These are phyloP conservation scores for Stictonetta naevosa DNA, from an alignment of 2,113 vertebrate species.

Conservation along the genomic window DNA sequence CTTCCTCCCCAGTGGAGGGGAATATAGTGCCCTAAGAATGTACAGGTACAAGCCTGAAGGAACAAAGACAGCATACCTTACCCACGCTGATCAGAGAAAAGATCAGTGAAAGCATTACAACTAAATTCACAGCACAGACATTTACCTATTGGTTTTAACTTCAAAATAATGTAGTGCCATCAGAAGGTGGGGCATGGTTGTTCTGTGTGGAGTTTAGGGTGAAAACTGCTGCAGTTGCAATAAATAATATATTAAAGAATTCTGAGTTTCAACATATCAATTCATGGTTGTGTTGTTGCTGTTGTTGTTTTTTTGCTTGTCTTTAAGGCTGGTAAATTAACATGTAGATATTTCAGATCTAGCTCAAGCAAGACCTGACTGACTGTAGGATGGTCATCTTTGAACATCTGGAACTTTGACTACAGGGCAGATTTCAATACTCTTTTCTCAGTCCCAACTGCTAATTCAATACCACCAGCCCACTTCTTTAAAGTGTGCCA, in stretches of 20 bases:
- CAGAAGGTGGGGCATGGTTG: background rate
- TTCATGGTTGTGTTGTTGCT: background rate
- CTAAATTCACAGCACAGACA: background rate
- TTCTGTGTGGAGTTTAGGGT: background rate
- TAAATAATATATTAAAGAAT: background rate
- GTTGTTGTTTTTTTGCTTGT: background rate
- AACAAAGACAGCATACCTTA: background rate
- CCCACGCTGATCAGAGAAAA: background rate
- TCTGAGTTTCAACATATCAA: background rate
- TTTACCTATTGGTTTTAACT: background rate
- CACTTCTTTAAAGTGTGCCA: background rate
- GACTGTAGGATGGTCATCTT: background rate
- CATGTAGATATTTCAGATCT: background rate
- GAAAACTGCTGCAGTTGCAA: background rate
- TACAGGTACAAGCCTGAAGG: no score
- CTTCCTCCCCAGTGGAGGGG: no score
- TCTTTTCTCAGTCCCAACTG: background rate
- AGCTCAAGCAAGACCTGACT: background rate
- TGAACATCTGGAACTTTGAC: background rate
- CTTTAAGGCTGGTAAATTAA: background rate
- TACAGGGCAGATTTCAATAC: background rate
- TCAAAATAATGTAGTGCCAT: no score
- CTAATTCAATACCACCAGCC: background rate
- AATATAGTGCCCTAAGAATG: background rate
- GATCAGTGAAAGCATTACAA: background rate